Evolutionary conservation across 2,113 vertebrate species (phyloP), one percentile per base, ranked within the genome.

Genomic region (Scortum barcoo): DNA sequence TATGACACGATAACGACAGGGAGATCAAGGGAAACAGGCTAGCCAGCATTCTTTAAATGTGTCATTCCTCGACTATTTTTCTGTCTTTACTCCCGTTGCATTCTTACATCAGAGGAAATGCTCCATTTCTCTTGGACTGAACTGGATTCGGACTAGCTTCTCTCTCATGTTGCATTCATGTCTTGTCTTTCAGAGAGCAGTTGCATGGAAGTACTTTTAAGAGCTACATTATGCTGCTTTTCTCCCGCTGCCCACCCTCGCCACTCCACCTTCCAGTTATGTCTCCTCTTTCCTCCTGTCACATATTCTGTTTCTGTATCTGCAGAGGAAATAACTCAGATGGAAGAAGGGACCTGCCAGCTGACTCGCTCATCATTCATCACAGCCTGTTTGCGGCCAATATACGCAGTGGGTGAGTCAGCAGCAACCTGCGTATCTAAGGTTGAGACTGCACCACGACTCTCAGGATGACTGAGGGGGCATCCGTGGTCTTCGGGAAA

Each of bases 401-500:
- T 69, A 74, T 87, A 81, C 42, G 69, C 87, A 81, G 76, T 33
- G 78, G 83, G 84, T 94, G 90, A 92, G 86, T 92, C 93, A 91
- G 91, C 88, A 84, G 70, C 76, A 81, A 83, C 80, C 85, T 81
- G 81, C 7, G 30, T 78, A 77, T 77, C 69, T 80, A 16, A 84
- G 76, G 63, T 72, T 74, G 69, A 83, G 80, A 71, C 63, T 78
- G 67, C 53, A 46, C 79, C 84, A 77, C 58, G 14, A 40, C 72
- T 72, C 54, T 0, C 38, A 71, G 74, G 87, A 78, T 78, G 81
- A 83, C 71, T 81, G 79, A 81, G 76, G 78, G 72, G 73, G 62
- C 69, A 69, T 84, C 77, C 67, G 84, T 66, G 84, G 84, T 89
- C 67, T 80, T 72, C 72, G 40, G 84, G 38, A 92, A 86, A 88